Conservation (phyloP, 2,113 vertebrate genomes). For the Petromus typicus region DNA sequence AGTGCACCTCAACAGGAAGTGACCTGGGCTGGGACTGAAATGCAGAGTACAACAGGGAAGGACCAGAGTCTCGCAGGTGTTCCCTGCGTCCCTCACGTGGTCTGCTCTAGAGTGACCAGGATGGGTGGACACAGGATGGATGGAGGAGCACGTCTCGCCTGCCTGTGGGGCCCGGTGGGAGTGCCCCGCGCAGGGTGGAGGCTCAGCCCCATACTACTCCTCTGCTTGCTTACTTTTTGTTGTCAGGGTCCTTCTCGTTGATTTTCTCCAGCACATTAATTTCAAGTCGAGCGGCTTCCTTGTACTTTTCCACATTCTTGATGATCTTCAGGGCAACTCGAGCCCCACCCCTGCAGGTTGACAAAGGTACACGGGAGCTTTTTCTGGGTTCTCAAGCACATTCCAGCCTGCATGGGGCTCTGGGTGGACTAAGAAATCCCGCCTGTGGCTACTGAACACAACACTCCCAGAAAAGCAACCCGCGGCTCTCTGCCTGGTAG, state of each 20-base stretch:
- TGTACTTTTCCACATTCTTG: slow-evolving; percentile 97
- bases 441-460: neutral
- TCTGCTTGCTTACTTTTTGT: slow-evolving; percentile 89
- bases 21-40: neutral
- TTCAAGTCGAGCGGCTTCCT: slow-evolving; percentile 96
- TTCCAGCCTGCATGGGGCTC: neutral
- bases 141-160: slow-evolving; percentile 29
- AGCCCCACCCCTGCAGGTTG: slow-evolving; percentile 86
- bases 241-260: slow-evolving; percentile 93
- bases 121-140: neutral
- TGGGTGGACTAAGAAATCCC: slow-evolving; percentile 17
- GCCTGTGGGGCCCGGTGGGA: neutral
- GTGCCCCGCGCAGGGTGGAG: neutral
- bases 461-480: neutral
- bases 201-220: neutral
- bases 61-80: neutral
- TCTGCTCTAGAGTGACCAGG: slow-evolving; percentile 50
- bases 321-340: slow-evolving; percentile 97
- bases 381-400: slow-evolving; percentile 29
- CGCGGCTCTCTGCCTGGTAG: neutral
- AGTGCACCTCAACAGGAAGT: neutral
- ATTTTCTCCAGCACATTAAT: slow-evolving; percentile 96
- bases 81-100: neutral
- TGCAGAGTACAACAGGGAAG: neutral
- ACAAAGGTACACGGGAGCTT: neutral